Conservation (phyloP, 92 coral and sea anemone genomes). For the Epizoanthus stellaris region DNA sequence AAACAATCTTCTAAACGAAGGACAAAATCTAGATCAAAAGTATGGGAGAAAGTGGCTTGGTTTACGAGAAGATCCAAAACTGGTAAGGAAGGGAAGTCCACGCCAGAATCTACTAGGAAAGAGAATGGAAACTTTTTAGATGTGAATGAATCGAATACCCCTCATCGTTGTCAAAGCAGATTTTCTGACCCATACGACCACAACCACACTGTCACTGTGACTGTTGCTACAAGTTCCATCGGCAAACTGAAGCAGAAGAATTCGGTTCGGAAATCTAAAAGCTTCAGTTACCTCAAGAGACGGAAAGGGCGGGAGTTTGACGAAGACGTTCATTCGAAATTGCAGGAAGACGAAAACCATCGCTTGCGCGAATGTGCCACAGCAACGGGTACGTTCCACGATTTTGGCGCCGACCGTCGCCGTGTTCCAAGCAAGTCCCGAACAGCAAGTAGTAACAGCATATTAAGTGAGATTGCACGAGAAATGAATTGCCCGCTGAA, state of each 20-base stretch:
- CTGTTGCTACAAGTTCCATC: slow-evolving; percentile 1
- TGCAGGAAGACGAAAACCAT: slow-evolving; percentile 38
- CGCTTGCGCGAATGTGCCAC: slow-evolving; percentile 60
- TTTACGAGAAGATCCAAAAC: slow-evolving; percentile 79
- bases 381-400: slow-evolving; percentile 95
- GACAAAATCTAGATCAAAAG: slow-evolving; percentile 79
- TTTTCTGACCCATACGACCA: no score
- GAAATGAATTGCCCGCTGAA: slow-evolving; percentile 64
- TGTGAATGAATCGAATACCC: neutral
- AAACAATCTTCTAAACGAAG: slow-evolving; percentile 62
- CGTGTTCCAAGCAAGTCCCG: slow-evolving; percentile 33
- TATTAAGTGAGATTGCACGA: slow-evolving; percentile 76
- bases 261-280: slow-evolving; percentile 64
- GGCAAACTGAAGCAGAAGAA: slow-evolving; percentile 51
- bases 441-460: slow-evolving; percentile 41
- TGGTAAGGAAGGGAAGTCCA: slow-evolving; percentile 65
- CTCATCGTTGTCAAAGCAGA: neutral
- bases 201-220: no score
- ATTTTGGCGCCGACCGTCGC: slow-evolving; percentile 71
- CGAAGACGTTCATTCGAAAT: slow-evolving; percentile 32
- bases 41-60: slow-evolving; percentile 97
- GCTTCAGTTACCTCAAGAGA: slow-evolving; percentile 73
- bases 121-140: slow-evolving; percentile 4
- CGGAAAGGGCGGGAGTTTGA: slow-evolving; percentile 61
- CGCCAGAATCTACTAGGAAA: slow-evolving; percentile 45